Conservation (phyloP, 1,140 invertebrate genomes). For the Metaphire vulgaris region DNA sequence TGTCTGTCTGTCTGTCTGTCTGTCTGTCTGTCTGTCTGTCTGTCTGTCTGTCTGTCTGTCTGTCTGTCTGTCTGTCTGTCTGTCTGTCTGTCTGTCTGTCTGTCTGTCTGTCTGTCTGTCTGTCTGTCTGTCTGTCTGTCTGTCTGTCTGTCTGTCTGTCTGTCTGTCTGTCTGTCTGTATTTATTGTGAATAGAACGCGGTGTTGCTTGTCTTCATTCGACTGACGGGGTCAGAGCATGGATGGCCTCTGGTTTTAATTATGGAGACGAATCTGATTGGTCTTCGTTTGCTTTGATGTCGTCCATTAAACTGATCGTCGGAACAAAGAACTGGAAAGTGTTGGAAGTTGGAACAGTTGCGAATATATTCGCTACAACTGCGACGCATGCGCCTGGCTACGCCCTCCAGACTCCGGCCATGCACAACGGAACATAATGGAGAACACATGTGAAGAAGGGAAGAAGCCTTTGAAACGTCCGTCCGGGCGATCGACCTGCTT, state of each 20-base stretch:
- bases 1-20: slow-evolving; percentile 14
- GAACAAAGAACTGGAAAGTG: too few species aligned
- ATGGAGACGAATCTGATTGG: too few species aligned
- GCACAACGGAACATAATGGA: slow-evolving; percentile 93
- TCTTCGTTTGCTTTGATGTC: too few species aligned
- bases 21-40: neutral
- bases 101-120: neutral
- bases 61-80: slow-evolving; percentile 3
- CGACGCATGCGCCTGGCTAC: too few species aligned
- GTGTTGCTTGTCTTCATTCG: too few species aligned
- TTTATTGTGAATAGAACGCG: too few species aligned
- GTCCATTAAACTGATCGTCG: too few species aligned
- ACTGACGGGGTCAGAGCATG: too few species aligned
- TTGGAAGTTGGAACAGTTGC: too few species aligned
- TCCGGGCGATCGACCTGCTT: neutral
- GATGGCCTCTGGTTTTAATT: too few species aligned
- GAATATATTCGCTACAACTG: too few species aligned
- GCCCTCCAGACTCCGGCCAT: too few species aligned
- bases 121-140: slow-evolving; percentile 3
- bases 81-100: neutral
- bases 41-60: neutral
- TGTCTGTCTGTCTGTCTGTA: neutral
- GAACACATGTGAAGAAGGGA: slow-evolving; percentile 67
- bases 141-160: neutral
- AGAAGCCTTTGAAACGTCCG: neutral